phyloP scores from a whole-genome alignment of 2,888 invertebrate genomes.

The Abrostola tripartita region DNA sequence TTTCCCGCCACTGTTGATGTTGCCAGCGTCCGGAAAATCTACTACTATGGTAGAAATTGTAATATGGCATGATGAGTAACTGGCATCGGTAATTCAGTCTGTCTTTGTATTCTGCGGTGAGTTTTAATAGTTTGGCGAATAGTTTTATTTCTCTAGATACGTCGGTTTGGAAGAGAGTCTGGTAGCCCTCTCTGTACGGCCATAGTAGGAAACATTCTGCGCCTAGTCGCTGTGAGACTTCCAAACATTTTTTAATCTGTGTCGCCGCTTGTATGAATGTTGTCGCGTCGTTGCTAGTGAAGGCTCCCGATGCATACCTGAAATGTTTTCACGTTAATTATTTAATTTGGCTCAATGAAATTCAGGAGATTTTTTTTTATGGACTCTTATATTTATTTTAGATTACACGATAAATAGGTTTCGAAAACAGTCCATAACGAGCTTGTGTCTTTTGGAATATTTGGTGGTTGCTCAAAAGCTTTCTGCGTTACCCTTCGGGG shows the following conservation, averaged over 20 bases:
- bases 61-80: conserved; percentile 87
- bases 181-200: conserved; percentile 89
- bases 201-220: conserved; percentile 90
- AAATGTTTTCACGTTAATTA: conserved; percentile 13
- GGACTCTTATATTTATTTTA: too few relatives aligned
- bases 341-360: too few relatives aligned
- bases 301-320: conserved; percentile 89
- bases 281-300: conserved; percentile 88
- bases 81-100: conserved; percentile 84
- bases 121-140: conserved; percentile 89
- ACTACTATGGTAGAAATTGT: conserved; percentile 56
- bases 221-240: conserved; percentile 88
- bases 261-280: conserved; percentile 89
- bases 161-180: conserved; percentile 88
- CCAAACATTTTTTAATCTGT: conserved; percentile 89
- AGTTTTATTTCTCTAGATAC: conserved; percentile 89
- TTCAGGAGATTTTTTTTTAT: too few relatives aligned
- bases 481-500: too few relatives aligned
- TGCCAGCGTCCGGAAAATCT: conserved; percentile 58
- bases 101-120: conserved; percentile 90
- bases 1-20: conserved; percentile 60
- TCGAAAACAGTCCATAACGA: too few relatives aligned
- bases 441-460: too few relatives aligned
- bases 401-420: too few relatives aligned
- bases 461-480: neutral